phyloP scores from a whole-genome alignment of 2,888 invertebrate species.

The Formica aserva region DNA sequence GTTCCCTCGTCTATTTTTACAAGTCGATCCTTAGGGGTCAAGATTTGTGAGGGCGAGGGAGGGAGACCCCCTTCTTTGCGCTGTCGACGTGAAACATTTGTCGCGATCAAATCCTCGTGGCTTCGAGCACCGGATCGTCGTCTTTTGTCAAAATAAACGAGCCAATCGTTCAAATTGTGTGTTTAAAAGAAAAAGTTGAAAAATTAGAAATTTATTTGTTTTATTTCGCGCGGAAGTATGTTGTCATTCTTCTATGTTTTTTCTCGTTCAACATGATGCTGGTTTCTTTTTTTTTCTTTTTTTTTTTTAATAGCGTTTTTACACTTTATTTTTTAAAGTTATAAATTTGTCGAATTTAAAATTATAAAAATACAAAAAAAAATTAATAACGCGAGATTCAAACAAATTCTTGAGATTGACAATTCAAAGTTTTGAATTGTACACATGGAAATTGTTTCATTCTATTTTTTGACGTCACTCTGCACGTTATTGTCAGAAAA shows the following conservation, averaged over 20 bases:
- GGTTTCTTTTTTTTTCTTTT: too few relatives aligned
- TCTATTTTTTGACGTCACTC: constrained; percentile 39
- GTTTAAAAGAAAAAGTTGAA: constrained; percentile 15
- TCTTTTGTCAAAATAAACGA: constrained; percentile 44
- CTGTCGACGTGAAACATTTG: constrained; percentile 49
- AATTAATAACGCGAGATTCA: neutral
- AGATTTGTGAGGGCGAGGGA: constrained; percentile 42
- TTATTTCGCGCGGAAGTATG: neutral
- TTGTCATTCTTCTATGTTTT: neutral
- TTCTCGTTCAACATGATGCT: neutral
- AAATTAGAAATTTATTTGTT: neutral
- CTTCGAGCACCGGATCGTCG: neutral
- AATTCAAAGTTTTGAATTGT: neutral
- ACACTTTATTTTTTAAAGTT: neutral
- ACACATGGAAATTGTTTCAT: neutral
- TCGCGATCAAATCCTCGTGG: constrained; percentile 31
- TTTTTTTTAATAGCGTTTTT: neutral
- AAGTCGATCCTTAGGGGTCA: constrained; percentile 42
- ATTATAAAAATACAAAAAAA: neutral
- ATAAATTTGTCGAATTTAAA: neutral
- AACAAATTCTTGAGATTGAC: neutral
- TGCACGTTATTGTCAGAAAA: constrained; percentile 34
- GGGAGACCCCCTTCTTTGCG: constrained; percentile 15
- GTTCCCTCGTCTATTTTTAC: constrained; percentile 46
- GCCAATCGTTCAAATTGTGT: constrained; percentile 19